Conservation (phyloP, 2,797 vertebrate species). For the Melanotaenia trifasciata region DNA sequence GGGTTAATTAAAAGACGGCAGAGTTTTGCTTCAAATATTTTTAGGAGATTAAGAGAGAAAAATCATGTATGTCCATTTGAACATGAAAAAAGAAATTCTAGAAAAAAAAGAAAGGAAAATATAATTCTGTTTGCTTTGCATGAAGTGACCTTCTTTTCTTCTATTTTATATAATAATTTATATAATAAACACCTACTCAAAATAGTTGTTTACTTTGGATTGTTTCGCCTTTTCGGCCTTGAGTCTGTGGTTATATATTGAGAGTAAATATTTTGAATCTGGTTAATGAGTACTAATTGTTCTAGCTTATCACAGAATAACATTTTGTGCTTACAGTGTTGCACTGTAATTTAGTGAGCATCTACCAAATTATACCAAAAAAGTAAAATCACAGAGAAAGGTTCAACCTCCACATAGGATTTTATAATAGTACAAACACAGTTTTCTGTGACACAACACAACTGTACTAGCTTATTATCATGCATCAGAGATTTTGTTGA, state of each 20-base stretch:
- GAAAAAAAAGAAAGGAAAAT: not conserved
- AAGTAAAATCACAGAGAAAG: not conserved
- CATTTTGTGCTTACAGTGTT: constrained; percentile 1
- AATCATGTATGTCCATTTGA: not conserved
- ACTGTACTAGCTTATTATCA: not conserved
- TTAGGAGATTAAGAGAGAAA: no score
- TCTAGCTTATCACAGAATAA: not conserved
- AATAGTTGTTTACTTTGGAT: not conserved
- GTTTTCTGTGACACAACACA: not conserved
- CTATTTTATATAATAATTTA: not conserved
- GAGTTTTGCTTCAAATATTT: not conserved
- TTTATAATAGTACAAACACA: not conserved
- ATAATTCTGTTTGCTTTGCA: not conserved
- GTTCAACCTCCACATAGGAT: not conserved
- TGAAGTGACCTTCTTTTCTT: constrained; percentile 1
- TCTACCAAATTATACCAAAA: not conserved
- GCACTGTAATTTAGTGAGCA: not conserved
- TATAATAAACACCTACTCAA: not conserved
- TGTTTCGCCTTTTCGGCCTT: not conserved
- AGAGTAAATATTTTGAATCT: constrained; percentile 40
- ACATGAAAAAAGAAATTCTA: not conserved
- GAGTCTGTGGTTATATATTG: constrained; percentile 8
- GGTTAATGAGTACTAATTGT: constrained; percentile 28
- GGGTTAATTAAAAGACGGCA: not conserved
- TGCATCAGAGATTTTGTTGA: not conserved